These are phyloP conservation scores for Anolis apletophallus DNA, from an alignment of 2,797 vertebrate species.

Conservation along the genomic window DNA sequence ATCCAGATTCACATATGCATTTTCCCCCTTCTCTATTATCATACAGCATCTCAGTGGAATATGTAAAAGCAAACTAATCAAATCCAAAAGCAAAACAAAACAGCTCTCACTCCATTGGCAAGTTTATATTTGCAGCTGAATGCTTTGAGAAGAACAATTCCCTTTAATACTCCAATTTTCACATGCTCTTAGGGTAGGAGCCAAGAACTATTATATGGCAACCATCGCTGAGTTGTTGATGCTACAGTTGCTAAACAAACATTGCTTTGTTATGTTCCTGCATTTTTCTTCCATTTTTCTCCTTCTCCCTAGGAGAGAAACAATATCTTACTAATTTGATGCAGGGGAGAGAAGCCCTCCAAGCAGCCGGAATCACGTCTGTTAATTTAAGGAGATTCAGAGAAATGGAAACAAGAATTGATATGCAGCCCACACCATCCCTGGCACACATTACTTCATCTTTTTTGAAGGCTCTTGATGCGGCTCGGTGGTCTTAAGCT, in stretches of 20 bases:
- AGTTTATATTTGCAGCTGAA: constrained; percentile 21
- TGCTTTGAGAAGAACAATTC: constrained; percentile 28
- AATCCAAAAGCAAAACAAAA: background rate
- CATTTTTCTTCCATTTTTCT: background rate
- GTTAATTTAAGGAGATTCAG: constrained; percentile 13
- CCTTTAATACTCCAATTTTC: constrained; percentile 36
- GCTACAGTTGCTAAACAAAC: constrained; percentile 4
- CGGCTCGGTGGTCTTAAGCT: constrained; percentile 31
- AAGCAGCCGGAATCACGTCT: constrained; percentile 49
- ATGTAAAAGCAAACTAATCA: constrained; percentile 1
- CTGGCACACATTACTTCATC: constrained; percentile 38
- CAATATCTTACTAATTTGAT: constrained; percentile 14
- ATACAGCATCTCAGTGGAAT: background rate
- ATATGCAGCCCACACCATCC: background rate
- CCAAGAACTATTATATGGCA: background rate
- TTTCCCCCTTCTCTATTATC: background rate
- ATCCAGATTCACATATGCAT: background rate
- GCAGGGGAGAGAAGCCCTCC: background rate
- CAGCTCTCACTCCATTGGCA: background rate
- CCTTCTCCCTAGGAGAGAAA: constrained; percentile 28
- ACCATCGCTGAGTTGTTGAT: constrained; percentile 11
- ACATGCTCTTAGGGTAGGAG: constrained; percentile 1
- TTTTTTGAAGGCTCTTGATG: constrained; percentile 45
- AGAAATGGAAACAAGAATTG: background rate
- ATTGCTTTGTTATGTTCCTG: constrained; percentile 19